Evolutionary conservation across 2,888 invertebrate genomes (phyloP), one percentile per base, ranked within the genome.

Genomic region (Fabriciana adippe): DNA sequence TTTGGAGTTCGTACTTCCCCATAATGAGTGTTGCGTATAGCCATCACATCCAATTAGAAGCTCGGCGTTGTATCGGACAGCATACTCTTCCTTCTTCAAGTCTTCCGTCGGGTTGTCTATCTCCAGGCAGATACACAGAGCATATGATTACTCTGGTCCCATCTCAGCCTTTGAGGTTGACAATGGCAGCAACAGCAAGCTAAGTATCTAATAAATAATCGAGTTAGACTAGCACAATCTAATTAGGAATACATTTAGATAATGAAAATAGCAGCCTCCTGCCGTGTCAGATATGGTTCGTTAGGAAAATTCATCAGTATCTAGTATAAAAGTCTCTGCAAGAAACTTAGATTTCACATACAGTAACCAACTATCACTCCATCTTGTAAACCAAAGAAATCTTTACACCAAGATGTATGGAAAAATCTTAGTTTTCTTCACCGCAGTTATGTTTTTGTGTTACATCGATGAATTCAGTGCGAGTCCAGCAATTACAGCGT

Each of bases 401-500:
- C 26, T 26, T 5, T 50, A 50, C 50, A 8, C 8, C 50, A 51
- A 18, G 1, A 57, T 57, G 57, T 21, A 14, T n/a, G n/a, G 41
- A 21, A 57, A 21, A 57, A 57, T 57, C 5, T 26, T 26, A 26
- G 4, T 5, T 26, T 26, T 26, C 26, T 26, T 26, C 6, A 57
- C 47, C n/a, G 47, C 47, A 8, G n/a, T 57, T 2, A 14, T 57
- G 47, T n/a, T 57, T 47, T 15, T 57, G 21, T 57, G 45, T 57
- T 26, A 15, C 26, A 15, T 57, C n/a, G 57, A 45, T 5, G 26
- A n/a, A n/a, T 47, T 57, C 4, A 47, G 21, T 47, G 11, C 57
- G n/a, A 57, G 57, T 47, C 66, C 69, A 6, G 66, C 69, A 6
- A 64, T 69, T 45, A 86, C 86, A 65, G 92, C 93, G 72, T 93